Conservation (phyloP, 2,113 vertebrate genomes). For the Micronycteris hirsuta region DNA sequence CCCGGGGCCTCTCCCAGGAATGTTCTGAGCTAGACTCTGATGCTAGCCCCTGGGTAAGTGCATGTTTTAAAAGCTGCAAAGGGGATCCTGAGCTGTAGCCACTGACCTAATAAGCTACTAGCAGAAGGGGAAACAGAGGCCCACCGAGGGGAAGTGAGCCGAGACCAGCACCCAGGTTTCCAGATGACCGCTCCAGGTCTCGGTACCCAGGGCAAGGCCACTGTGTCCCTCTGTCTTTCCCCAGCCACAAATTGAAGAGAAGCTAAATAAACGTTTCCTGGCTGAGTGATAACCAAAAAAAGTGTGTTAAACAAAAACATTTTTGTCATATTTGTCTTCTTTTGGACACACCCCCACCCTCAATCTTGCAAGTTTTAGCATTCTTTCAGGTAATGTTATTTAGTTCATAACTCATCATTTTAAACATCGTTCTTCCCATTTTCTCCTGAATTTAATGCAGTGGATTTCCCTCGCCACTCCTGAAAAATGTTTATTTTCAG, state of each 20-base stretch:
- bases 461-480: neutral
- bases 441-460: conserved; percentile 2
- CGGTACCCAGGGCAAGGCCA: neutral
- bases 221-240: neutral
- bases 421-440: neutral
- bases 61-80: neutral
- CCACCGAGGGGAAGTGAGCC: neutral
- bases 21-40: neutral
- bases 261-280: conserved; percentile 49
- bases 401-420: conserved; percentile 21
- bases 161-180: neutral
- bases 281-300: neutral
- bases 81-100: neutral
- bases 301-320: conserved; percentile 45
- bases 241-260: neutral
- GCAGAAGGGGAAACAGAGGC: neutral
- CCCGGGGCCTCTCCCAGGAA: neutral
- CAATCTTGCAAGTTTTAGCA: neutral
- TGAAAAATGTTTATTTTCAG: conserved; percentile 45
- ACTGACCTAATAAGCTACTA: neutral
- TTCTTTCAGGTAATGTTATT: conserved; percentile 16
- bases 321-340: conserved; percentile 58
- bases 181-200: neutral
- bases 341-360: neutral
- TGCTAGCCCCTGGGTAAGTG: too few species aligned